Conservation (phyloP, 2,797 vertebrate species). For the Orientallactaga sibirica region DNA sequence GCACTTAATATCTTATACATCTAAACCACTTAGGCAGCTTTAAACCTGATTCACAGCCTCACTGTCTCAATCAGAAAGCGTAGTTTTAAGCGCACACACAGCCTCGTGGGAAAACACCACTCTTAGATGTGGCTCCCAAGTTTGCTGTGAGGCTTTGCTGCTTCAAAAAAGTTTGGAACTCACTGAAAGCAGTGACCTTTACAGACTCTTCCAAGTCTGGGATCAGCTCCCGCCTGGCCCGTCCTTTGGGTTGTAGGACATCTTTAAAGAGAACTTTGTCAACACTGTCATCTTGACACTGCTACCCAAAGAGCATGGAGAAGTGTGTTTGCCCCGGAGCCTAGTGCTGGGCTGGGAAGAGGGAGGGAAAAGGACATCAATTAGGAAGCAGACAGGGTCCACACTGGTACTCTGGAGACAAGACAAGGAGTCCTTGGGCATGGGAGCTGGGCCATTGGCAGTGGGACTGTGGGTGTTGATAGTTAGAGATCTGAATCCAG, state of each 20-base stretch:
- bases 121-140: not conserved
- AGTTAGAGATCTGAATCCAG: not conserved
- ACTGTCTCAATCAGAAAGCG: constrained; percentile 24
- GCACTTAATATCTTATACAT: constrained; percentile 36
- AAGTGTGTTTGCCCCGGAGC: not conserved
- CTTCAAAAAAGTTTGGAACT: not conserved
- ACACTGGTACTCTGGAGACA: not conserved
- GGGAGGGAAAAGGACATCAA: not conserved
- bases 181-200: not conserved
- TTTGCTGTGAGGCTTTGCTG: not conserved
- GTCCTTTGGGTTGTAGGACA: not conserved
- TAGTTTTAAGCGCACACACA: not conserved
- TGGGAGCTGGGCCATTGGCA: not conserved
- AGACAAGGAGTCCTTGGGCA: not conserved
- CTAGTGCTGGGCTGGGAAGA: not conserved
- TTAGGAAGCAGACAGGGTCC: constrained; percentile 6
- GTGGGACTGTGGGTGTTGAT: not conserved
- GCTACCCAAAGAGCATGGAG: not conserved
- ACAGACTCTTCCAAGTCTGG: not conserved
- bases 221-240: not conserved
- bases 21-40: constrained; percentile 22
- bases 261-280: constrained; percentile 29
- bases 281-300: not conserved
- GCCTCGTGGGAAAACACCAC: not conserved
- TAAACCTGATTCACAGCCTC: not conserved